phyloP scores from a whole-genome alignment of 2,113 vertebrate species.

The Zeus faber region DNA sequence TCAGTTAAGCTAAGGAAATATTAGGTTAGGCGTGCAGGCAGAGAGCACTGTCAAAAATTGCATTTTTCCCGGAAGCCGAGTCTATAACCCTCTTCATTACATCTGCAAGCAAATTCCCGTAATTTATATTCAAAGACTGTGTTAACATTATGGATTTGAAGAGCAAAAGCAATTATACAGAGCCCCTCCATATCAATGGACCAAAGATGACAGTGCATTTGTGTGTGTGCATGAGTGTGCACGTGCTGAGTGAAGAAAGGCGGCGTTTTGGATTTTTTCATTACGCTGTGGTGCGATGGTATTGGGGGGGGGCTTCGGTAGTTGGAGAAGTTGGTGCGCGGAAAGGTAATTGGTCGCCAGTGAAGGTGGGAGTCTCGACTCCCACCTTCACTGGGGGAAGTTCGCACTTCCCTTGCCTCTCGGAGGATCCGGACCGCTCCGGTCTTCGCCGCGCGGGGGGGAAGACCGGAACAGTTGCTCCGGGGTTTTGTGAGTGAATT shows the following conservation, averaged over 20 bases:
- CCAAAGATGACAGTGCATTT: neutral
- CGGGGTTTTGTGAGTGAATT: slow-evolving; percentile 77
- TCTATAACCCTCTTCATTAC: slow-evolving; percentile 32
- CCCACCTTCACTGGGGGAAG: no score
- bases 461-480: slow-evolving; percentile 73
- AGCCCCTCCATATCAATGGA: slow-evolving; percentile 21
- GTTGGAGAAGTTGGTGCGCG: no score
- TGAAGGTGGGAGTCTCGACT: no score
- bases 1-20: slow-evolving; percentile 39
- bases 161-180: slow-evolving; percentile 41
- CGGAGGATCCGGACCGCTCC: no score
- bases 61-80: slow-evolving; percentile 7
- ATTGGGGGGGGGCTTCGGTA: no score
- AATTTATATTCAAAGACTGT: slow-evolving; percentile 44
- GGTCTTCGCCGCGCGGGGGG: no score
- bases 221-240: slow-evolving; percentile 11
- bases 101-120: slow-evolving; percentile 28
- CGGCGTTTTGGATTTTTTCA: no score
- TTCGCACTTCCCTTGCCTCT: no score
- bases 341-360: no score
- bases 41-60: slow-evolving; percentile 8
- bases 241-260: no score
- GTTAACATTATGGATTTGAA: slow-evolving; percentile 46
- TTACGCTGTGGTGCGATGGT: no score
- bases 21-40: slow-evolving; percentile 10